Evolutionary conservation across 2,888 invertebrate genomes (phyloP), one percentile per base, ranked within the genome.

Genomic region (Agrochola macilenta): DNA sequence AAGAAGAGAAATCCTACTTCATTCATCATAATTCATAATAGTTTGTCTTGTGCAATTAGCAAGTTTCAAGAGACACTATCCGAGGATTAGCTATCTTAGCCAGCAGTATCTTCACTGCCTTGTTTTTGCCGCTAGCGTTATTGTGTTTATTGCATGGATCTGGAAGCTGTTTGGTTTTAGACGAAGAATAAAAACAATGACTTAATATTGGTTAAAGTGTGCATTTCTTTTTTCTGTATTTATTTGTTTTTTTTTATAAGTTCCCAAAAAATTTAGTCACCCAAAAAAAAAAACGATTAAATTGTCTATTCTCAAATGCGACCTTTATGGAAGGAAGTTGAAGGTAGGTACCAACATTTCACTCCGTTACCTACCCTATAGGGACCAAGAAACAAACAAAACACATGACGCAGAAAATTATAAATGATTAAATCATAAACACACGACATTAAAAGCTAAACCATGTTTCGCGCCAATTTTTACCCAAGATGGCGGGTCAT

Each of bases 401-500:
- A 82, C 14, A 72, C 35, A 68, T 5, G 39, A 26, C 65, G 76
- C 69, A 78, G 61, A 74, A 79, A 81, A 80, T 84, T 80, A 88
- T 86, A 88, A 89, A 89, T 88, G 87, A 88, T 86, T 76, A 75
- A 76, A 82, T 70, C 64, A 79, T 60, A 80, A 68, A 80, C 70
- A 68, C 76, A 75, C 76, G 79, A 78, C 85, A 87, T 90, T 90
- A 89, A 90, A 89, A 91, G 91, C 88, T 74, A 86, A 90, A 86
- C 66, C 89, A 71, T 89, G 88, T 89, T 87, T 83, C 84, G 73
- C 89, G 83, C 85, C 83, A 79, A 84, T 87, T 83, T 85, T 78
- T 65, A 79, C 23, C 43, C 83, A 89, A 90, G 81, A 90, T 86
- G 89, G 88, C 80, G 82, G 81, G 76, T 69, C 63, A 30, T 46